Evolutionary conservation across 2,888 invertebrate species (phyloP).

Genomic region (Phortica magna): DNA sequence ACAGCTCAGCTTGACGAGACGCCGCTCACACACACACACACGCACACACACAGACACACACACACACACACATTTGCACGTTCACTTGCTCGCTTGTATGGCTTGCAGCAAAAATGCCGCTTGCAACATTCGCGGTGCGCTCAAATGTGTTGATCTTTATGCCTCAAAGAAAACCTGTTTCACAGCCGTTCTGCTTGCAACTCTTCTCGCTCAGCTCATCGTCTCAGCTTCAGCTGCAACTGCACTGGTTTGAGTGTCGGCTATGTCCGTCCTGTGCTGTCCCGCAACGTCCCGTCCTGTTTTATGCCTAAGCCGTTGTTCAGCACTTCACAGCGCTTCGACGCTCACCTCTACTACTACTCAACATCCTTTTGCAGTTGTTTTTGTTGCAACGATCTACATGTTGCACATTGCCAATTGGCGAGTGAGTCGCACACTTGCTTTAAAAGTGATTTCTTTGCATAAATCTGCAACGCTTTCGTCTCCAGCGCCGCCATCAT

Average conservation of each 20-base stretch:
- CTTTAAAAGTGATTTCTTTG: constrained; percentile 73
- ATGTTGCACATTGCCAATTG: too few species aligned
- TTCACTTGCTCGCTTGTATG: constrained; percentile 56
- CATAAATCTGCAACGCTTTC: constrained; percentile 55
- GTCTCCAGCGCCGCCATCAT: constrained; percentile 29
- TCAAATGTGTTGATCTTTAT: not conserved
- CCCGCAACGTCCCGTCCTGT: not conserved
- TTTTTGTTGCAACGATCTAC: too few species aligned
- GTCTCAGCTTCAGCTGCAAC: not conserved
- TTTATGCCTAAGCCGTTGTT: not conserved
- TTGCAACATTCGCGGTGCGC: constrained; percentile 21
- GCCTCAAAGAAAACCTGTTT: constrained; percentile 1
- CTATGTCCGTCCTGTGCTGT: not conserved
- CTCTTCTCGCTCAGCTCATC: too few species aligned
- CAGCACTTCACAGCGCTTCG: too few species aligned
- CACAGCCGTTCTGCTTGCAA: too few species aligned
- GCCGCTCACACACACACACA: too few species aligned
- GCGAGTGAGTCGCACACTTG: constrained; percentile 11
- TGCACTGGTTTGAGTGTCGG: not conserved
- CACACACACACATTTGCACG: too few species aligned
- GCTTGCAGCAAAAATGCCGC: constrained; percentile 68
- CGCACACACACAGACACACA: too few species aligned
- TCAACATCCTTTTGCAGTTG: too few species aligned
- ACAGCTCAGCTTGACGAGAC: too few species aligned
- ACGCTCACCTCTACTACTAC: too few species aligned